A percentile compares a stretch with the other conserved stretches of the same genome.
Evolutionary conservation across 2,888 invertebrate species (phyloP).

Genomic region (Ptychoptera albimana): DNA sequence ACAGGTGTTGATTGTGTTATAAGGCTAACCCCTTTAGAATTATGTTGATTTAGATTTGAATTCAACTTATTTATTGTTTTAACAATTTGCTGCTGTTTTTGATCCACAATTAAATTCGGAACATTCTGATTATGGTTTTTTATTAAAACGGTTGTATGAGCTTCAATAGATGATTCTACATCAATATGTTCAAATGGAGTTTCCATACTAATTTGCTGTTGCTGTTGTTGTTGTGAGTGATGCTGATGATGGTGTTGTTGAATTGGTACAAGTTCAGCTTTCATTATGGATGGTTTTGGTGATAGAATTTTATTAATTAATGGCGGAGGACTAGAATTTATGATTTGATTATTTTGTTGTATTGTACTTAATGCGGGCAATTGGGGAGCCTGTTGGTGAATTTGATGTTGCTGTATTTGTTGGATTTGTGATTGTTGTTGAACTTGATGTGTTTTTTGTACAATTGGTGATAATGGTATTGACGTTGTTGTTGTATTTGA

Average conservation of each 20-base stretch:
- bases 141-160: constrained; percentile 8
- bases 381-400: constrained; percentile 2
- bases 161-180: constrained; percentile 9
- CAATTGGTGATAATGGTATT: constrained; percentile 3
- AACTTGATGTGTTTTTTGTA: constrained; percentile 1
- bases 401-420: constrained; percentile 4
- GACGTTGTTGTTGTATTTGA: constrained; percentile 11
- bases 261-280: constrained; percentile 11
- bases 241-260: constrained; percentile 7
- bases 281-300: constrained; percentile 8
- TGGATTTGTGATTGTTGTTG: constrained; percentile 10
- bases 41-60: too few relatives aligned
- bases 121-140: constrained; percentile 7
- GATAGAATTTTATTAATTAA: constrained; percentile 7
- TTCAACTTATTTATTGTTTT: too few relatives aligned
- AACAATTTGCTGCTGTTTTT: not conserved
- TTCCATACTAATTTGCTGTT: not conserved
- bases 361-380: constrained; percentile 11
- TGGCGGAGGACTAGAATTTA: constrained; percentile 7
- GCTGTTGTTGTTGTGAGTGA: constrained; percentile 7
- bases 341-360: constrained; percentile 1
- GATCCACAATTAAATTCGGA: constrained; percentile 7
- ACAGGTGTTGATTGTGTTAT: constrained; percentile 4
- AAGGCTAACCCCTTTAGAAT: too few relatives aligned
- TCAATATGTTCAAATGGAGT: constrained; percentile 8